Percentiles rank a stretch among this genome's conserved stretches.
Conservation (phyloP, 2,888 invertebrate species). For the Orchesellides sinensis region DNA sequence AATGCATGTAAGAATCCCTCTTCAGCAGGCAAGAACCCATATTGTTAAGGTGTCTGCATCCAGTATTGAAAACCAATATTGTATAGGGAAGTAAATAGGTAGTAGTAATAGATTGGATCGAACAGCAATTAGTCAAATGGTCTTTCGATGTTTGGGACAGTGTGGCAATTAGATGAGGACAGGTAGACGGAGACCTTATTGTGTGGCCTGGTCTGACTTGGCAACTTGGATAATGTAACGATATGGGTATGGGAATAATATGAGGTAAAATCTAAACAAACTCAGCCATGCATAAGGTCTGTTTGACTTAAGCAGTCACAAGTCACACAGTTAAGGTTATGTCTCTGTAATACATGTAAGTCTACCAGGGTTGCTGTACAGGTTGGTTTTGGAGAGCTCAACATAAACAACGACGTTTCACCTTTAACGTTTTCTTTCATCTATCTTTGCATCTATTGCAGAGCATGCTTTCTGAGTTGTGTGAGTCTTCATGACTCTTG, state of each 20-base stretch:
- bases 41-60: neutral
- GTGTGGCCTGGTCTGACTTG: constrained; percentile 67
- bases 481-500: constrained; percentile 49
- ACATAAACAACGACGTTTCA: too few relatives aligned
- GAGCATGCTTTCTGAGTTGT: neutral
- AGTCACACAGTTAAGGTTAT: neutral
- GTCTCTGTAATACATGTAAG: neutral
- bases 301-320: neutral
- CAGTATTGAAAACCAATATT: too few relatives aligned
- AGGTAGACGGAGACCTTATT: constrained; percentile 72
- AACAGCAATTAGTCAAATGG: constrained; percentile 75
- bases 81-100: neutral
- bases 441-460: neutral
- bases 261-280: constrained; percentile 37
- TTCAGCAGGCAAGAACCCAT: constrained; percentile 1
- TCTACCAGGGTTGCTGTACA: neutral
- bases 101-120: constrained; percentile 8
- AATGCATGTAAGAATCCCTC: neutral
- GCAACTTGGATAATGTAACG: neutral
- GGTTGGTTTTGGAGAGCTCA: neutral
- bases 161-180: constrained; percentile 75
- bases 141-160: constrained; percentile 74
- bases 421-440: constrained; percentile 12
- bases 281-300: constrained; percentile 46
- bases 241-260: neutral